These are phyloP conservation scores for Ruditapes philippinarum DNA, from an alignment of 1,140 invertebrate genomes.

Conservation along the genomic window DNA sequence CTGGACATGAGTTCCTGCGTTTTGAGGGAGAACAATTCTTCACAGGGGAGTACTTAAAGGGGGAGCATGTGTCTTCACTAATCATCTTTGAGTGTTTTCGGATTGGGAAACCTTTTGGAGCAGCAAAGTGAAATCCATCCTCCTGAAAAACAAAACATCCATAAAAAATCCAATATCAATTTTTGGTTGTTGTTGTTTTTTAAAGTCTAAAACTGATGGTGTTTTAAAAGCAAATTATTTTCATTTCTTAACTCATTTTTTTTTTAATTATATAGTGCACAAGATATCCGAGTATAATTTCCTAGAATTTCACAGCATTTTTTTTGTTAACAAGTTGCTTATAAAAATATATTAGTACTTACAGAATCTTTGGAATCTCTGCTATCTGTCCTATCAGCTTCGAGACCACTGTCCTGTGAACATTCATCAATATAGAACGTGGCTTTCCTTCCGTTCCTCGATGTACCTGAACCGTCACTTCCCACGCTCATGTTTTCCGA, in stretches of 20 bases:
- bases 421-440: slow-evolving; percentile 76
- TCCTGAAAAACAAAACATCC: no score
- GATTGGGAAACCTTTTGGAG: slow-evolving; percentile 87
- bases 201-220: no score
- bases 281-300: no score
- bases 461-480: slow-evolving; percentile 9
- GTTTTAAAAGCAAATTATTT: no score
- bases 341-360: no score
- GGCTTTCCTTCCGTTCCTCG: not conserved
- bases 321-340: no score
- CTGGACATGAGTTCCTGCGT: slow-evolving; percentile 62
- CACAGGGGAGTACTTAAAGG: slow-evolving; percentile 83
- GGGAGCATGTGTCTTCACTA: slow-evolving; percentile 85
- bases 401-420: slow-evolving; percentile 82
- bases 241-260: no score
- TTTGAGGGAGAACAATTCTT: slow-evolving; percentile 68
- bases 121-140: slow-evolving; percentile 86
- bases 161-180: no score
- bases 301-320: no score
- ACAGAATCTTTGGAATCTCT: slow-evolving; percentile 71
- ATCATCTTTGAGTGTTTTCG: slow-evolving; percentile 83
- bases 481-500: slow-evolving; percentile 37
- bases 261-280: no score
- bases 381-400: slow-evolving; percentile 69
- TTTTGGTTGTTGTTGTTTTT: no score